A percentile compares a stretch with the other conserved stretches of the same genome.
Evolutionary conservation across 1,140 invertebrate species (phyloP).

Genomic region (Streblospio benedicti): DNA sequence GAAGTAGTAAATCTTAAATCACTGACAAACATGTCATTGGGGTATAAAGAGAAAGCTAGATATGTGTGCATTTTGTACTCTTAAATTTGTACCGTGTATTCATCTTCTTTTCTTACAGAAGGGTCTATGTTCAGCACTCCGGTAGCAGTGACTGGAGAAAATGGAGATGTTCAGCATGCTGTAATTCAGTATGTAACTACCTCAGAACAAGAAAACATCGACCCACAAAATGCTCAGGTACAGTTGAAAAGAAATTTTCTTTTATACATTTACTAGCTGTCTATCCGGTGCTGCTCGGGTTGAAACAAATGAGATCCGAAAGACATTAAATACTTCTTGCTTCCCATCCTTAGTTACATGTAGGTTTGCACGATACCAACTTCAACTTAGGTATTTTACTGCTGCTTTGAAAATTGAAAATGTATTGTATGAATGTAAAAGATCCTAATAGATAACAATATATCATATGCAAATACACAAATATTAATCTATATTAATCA

Average conservation of each 20-base stretch:
- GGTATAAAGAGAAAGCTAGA: neutral
- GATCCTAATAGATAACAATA: no score
- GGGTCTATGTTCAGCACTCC: slow-evolving; percentile 3
- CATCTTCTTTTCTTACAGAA: neutral
- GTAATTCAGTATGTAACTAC: slow-evolving; percentile 4
- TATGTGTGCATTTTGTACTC: neutral
- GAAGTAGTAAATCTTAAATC: neutral
- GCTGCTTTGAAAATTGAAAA: neutral
- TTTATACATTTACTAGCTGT: neutral
- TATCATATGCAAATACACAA: no score
- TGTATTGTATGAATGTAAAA: no score
- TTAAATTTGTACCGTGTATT: neutral
- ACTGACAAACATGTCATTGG: neutral
- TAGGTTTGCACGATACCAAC: neutral
- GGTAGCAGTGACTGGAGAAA: neutral
- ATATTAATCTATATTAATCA: no score
- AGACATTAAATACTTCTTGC: neutral
- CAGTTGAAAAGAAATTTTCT: no score
- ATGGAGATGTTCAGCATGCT: slow-evolving; percentile 9
- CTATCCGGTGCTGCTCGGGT: neutral
- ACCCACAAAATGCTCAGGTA: no score
- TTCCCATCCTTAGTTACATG: neutral
- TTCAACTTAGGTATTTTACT: neutral
- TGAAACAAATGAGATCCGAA: no score
- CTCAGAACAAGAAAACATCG: slow-evolving; percentile 10